Conservation (phyloP, 1,140 invertebrate species). For the Drosophila bocqueti region DNA sequence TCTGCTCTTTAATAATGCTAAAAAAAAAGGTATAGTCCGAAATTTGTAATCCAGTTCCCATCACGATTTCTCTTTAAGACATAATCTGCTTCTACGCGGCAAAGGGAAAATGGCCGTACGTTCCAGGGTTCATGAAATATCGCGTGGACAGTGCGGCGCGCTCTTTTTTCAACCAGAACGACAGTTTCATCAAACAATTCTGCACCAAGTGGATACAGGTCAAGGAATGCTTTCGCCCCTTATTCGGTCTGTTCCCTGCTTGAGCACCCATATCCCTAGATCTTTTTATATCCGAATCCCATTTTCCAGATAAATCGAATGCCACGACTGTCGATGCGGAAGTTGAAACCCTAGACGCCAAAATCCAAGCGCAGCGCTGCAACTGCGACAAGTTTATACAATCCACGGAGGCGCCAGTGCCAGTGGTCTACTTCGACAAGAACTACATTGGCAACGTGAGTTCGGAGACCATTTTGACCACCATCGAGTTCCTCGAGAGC, state of each 20-base stretch:
- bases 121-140: constrained; percentile 76
- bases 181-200: constrained; percentile 72
- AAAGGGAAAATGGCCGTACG: constrained; percentile 83
- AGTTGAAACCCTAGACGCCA: constrained; percentile 55
- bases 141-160: constrained; percentile 67
- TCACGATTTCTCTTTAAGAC: constrained; percentile 45
- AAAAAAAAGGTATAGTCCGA: not conserved
- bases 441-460: constrained; percentile 83
- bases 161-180: constrained; percentile 72
- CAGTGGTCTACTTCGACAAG: constrained; percentile 78
- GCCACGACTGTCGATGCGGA: constrained; percentile 28
- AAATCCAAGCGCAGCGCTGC: constrained; percentile 42
- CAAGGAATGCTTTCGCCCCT: constrained; percentile 77
- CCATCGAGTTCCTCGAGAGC: constrained; percentile 79
- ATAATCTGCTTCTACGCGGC: constrained; percentile 84
- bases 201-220: constrained; percentile 81
- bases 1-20: not conserved
- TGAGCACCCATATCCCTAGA: accelerated
- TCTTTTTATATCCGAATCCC: not conserved
- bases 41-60: not conserved
- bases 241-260: constrained; percentile 56
- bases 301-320: constrained; percentile 52
- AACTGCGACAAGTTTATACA: constrained; percentile 67
- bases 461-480: constrained; percentile 75
- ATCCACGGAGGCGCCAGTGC: constrained; percentile 61